Evolutionary conservation across 2,113 vertebrate species (phyloP), one percentile per base, ranked within the genome.

Genomic region (Amphiprion ocellaris): DNA sequence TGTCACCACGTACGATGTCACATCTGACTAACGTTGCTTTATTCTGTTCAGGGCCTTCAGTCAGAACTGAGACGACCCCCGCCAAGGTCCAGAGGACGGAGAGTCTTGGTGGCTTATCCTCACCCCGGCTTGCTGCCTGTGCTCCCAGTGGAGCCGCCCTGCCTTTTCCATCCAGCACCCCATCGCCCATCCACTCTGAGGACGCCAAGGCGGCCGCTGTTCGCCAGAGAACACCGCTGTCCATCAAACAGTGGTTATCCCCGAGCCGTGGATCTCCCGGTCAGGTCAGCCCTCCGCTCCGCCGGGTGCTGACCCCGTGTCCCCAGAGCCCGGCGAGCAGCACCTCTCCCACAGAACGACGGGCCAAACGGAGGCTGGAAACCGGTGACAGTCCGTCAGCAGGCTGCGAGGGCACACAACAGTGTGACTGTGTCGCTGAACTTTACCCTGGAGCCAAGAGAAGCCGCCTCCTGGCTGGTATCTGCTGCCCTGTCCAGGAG

Each of bases 351-450:
- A 30, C 80, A 10, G 96, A 97, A 69, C 94, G 94, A 8, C 93
- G 95, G 60, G 97, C 94, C 39, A 99, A 99, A 86, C 96, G 98
- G 73, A 94, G 96, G 66, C 95, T 99, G 44, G 97, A 98, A 76
- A 95, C 96, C 0, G 71, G 77, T 0, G 92, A 92, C 28, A 74
- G 85, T 58, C 92, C 90, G 1, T 75, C 89, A 0, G 82, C 88
- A 0, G 86, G 93, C 77, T 96, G 95, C 46, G 82, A 90, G 12
- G 92, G 82, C 47, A 81, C 83, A 0, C 94, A 93, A 74, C 83
- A 80, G 14, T 96, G 95, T 49, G 94, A 79, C 62, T 96, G 96
- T 30, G 94, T 97, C 75, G 88, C 93, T 14, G 96, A 97, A 77
- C 93, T 97, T 15, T 94, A 94, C 60, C 93, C 91, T 0, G 81